These are phyloP conservation scores for Augochlorella aurata DNA, from an alignment of 2,888 invertebrate species.

Conservation along the genomic window DNA sequence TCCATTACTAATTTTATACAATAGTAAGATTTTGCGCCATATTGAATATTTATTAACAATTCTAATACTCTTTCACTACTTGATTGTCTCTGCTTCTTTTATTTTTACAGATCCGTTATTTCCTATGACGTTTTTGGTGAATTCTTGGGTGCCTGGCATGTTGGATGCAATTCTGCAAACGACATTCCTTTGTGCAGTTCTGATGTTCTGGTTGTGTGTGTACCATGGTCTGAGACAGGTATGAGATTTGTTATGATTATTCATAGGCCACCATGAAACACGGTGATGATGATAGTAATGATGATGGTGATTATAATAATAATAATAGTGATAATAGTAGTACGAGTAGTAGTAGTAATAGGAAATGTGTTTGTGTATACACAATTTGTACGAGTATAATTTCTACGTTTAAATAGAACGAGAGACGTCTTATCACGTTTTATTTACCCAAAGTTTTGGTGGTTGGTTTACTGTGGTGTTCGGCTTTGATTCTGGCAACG, in stretches of 20 bases:
- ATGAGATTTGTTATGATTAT: slow-evolving; percentile 41
- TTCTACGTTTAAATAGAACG: slow-evolving; percentile 86
- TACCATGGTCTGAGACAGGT: slow-evolving; percentile 97
- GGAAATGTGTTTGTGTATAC: neutral
- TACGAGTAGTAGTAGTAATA: neutral
- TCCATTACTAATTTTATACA: slow-evolving; percentile 93
- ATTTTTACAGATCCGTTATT: slow-evolving; percentile 92
- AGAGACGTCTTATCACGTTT: slow-evolving; percentile 92
- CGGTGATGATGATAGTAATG: neutral
- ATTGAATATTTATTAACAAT: neutral
- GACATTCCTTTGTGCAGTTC: slow-evolving; percentile 92
- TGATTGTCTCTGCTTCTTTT: neutral
- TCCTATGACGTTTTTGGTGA: slow-evolving; percentile 93
- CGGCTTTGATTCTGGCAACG: slow-evolving; percentile 91
- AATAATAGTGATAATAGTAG: neutral
- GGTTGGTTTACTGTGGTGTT: slow-evolving; percentile 93
- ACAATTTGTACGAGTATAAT: neutral
- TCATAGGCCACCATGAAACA: neutral
- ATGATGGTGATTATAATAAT: neutral
- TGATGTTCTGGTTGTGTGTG: slow-evolving; percentile 97
- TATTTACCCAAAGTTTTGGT: slow-evolving; percentile 95
- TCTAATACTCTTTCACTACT: neutral
- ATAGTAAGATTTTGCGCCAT: slow-evolving; percentile 87
- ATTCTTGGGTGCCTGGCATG: slow-evolving; percentile 96
- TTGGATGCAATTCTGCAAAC: slow-evolving; percentile 95